phyloP scores from a whole-genome alignment of 2,113 vertebrate genomes.

The Macroglossus sobrinus region DNA sequence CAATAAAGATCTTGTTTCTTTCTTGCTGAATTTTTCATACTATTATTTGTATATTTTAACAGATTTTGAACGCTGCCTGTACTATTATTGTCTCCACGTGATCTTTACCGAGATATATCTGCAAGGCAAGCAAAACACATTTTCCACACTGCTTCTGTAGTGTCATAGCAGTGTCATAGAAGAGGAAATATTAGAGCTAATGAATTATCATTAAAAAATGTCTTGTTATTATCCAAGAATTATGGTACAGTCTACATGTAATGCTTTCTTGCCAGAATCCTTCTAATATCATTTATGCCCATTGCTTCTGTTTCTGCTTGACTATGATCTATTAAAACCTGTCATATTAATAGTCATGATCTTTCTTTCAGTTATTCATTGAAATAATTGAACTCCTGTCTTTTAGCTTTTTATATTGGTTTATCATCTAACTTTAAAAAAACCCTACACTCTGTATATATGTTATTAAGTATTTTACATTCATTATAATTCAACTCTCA shows the following conservation, averaged over 20 bases:
- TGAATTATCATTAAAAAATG: constrained; percentile 1
- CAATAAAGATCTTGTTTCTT: neutral
- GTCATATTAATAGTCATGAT: constrained; percentile 23
- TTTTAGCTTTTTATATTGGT: neutral
- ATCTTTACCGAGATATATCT: neutral
- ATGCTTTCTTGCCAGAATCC: neutral
- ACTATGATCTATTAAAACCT: neutral
- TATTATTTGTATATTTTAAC: neutral
- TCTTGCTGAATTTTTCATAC: neutral
- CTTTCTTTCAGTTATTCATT: neutral
- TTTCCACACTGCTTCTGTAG: neutral
- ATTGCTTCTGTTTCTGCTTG: neutral
- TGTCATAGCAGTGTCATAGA: neutral
- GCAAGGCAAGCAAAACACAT: neutral
- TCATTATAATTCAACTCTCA: neutral
- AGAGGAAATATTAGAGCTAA: neutral
- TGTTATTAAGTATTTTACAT: neutral
- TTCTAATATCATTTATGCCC: neutral
- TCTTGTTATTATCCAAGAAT: neutral
- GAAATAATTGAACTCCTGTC: neutral
- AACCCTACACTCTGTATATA: neutral
- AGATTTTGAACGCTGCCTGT: neutral
- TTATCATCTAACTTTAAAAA: neutral
- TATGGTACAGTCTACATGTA: neutral
- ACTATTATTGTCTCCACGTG: neutral